Conservation (phyloP, 2,797 vertebrate species). For the Pseudochaenichthys georgianus region DNA sequence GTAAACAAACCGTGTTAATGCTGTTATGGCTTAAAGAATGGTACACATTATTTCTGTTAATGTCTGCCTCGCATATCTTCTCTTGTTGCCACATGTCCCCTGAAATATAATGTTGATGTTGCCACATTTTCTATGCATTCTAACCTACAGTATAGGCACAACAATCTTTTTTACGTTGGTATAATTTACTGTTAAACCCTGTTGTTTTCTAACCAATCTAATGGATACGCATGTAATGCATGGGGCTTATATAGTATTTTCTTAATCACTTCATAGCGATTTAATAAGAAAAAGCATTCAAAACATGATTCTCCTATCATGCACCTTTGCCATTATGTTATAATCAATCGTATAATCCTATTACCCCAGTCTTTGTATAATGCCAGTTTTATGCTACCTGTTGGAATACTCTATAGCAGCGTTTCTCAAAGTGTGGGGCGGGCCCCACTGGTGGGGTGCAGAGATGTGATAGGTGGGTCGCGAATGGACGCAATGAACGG, state of each 20-base stretch:
- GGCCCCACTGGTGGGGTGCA: too few relatives aligned
- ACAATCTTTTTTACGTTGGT: not conserved
- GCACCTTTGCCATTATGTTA: not conserved
- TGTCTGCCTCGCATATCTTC: conserved; percentile 10
- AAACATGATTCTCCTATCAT: not conserved
- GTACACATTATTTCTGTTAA: conserved; percentile 19
- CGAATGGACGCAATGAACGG: too few relatives aligned
- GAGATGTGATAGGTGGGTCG: too few relatives aligned
- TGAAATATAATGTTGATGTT: not conserved
- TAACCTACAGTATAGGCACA: not conserved
- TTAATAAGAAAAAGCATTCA: not conserved
- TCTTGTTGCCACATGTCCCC: not conserved
- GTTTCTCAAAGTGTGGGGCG: too few relatives aligned
- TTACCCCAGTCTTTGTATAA: conserved; percentile 6
- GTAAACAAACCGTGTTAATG: conserved; percentile 52
- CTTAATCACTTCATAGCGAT: not conserved
- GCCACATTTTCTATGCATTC: not conserved
- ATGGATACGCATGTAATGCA: not conserved
- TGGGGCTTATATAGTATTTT: not conserved
- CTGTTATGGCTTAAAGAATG: conserved; percentile 32
- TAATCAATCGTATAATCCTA: conserved; percentile 16
- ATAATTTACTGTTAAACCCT: not conserved
- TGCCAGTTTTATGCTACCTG: not conserved
- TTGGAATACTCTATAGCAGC: not conserved
- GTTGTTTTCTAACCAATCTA: not conserved